phyloP scores from a whole-genome alignment of 2,797 vertebrate genomes.

The Gymnoscopelus braueri region DNA sequence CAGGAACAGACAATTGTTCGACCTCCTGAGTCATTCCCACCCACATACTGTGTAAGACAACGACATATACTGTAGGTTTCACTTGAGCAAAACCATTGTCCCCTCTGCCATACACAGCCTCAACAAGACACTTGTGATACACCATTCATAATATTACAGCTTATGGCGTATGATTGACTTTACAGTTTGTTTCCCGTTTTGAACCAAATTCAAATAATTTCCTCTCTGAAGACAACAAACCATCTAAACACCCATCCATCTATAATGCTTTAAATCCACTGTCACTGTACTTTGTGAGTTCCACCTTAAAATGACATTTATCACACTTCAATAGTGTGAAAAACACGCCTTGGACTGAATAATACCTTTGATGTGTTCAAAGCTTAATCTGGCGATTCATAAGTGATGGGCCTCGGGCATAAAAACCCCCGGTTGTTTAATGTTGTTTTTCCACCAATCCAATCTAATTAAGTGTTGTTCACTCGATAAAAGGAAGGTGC shows the following conservation, averaged over 20 bases:
- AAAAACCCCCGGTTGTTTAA: slow-evolving; percentile 14
- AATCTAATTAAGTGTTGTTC: slow-evolving; percentile 49
- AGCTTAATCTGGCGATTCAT: slow-evolving; percentile 49
- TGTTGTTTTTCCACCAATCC: slow-evolving; percentile 38
- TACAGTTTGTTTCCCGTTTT: too few relatives aligned
- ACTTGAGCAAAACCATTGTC: too few relatives aligned
- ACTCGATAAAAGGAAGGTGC: slow-evolving; percentile 54
- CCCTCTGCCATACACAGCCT: too few relatives aligned
- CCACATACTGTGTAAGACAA: too few relatives aligned
- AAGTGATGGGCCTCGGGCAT: slow-evolving; percentile 47
- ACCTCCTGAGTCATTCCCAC: too few relatives aligned
- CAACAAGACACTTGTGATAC: too few relatives aligned
- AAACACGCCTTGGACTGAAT: slow-evolving; percentile 41
- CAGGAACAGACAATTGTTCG: too few relatives aligned
- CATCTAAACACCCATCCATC: background rate
- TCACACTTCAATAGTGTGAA: slow-evolving; percentile 41
- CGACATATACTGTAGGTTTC: too few relatives aligned
- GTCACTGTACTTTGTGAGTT: slow-evolving; percentile 7
- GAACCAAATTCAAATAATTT: too few relatives aligned
- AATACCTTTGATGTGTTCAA: slow-evolving; percentile 52
- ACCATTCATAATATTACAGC: too few relatives aligned
- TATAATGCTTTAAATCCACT: background rate
- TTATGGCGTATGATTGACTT: too few relatives aligned
- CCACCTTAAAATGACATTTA: slow-evolving; percentile 19
- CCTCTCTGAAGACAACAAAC: too few relatives aligned